Conservation (phyloP, 2,797 vertebrate species). For the Pangasius krempfi region DNA sequence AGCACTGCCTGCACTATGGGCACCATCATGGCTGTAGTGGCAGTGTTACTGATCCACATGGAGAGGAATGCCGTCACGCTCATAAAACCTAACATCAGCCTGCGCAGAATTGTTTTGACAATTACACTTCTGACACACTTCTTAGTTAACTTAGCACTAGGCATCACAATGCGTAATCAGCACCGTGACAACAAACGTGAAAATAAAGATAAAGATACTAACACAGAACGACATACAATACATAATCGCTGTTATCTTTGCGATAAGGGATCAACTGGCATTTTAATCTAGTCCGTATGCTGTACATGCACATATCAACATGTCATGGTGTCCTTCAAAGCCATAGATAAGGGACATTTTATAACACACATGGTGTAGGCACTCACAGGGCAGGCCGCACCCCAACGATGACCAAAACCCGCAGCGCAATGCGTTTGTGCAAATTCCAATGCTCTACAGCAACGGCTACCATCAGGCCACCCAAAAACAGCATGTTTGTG, state of each 20-base stretch:
- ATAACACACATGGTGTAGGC: not conserved
- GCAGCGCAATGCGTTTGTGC: constrained; percentile 91
- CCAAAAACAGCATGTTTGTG: constrained; percentile 93
- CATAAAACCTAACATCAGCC: constrained; percentile 97
- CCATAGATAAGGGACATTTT: not conserved
- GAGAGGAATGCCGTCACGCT: constrained; percentile 92
- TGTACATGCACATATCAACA: not conserved
- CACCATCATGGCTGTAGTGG: constrained; percentile 96
- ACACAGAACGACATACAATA: too few species aligned
- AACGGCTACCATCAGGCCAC: constrained; percentile 88
- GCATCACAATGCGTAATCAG: not conserved
- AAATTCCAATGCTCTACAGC: constrained; percentile 93
- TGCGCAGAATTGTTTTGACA: constrained; percentile 57
- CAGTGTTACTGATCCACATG: constrained; percentile 99
- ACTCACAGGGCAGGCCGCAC: constrained; percentile 89
- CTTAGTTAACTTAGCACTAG: not conserved
- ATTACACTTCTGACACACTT: not conserved
- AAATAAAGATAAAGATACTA: constrained; percentile 10
- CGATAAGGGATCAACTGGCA: not conserved
- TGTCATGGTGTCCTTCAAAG: not conserved
- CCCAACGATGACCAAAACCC: constrained; percentile 84
- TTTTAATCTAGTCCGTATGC: not conserved
- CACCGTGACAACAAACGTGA: not conserved
- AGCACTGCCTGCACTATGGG: constrained; percentile 92
- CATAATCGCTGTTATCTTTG: not conserved